Conservation (phyloP, 2,113 vertebrate species). For the Ursus arctos region DNA sequence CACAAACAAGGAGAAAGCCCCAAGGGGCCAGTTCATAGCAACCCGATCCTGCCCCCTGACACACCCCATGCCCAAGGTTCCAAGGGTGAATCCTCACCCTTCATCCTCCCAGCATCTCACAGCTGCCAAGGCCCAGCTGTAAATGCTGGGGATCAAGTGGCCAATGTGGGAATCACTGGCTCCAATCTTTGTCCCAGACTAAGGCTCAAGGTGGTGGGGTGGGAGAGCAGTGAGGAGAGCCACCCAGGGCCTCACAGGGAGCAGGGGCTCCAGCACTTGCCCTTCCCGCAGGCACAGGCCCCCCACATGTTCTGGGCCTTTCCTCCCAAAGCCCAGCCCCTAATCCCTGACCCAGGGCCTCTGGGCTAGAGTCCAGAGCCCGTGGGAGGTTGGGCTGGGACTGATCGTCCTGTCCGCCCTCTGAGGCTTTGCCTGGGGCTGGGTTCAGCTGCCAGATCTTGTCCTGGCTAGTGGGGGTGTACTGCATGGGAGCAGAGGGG, state of each 20-base stretch:
- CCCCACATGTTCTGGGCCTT: background rate
- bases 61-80: background rate
- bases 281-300: background rate
- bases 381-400: conserved; percentile 56
- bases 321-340: conserved; percentile 44
- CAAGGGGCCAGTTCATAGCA: background rate
- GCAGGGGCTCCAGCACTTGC: rapidly evolving
- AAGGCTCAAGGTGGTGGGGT: background rate
- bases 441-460: background rate
- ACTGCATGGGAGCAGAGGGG: background rate
- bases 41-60: background rate
- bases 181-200: background rate
- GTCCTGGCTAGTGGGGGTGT: background rate
- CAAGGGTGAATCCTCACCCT: background rate
- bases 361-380: conserved; percentile 61
- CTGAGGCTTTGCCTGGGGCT: background rate
- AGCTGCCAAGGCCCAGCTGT: background rate
- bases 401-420: background rate
- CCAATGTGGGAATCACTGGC: background rate
- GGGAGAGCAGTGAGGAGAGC: background rate
- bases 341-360: conserved; percentile 49
- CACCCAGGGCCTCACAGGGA: conserved; percentile 59
- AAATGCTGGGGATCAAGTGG: background rate
- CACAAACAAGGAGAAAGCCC: background rate
- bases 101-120: rapidly evolving